A percentile compares a stretch with the other conserved stretches of the same genome.
These are phyloP conservation scores for Oeneis ivallda DNA, from an alignment of 2,888 invertebrate genomes.

Conservation along the genomic window DNA sequence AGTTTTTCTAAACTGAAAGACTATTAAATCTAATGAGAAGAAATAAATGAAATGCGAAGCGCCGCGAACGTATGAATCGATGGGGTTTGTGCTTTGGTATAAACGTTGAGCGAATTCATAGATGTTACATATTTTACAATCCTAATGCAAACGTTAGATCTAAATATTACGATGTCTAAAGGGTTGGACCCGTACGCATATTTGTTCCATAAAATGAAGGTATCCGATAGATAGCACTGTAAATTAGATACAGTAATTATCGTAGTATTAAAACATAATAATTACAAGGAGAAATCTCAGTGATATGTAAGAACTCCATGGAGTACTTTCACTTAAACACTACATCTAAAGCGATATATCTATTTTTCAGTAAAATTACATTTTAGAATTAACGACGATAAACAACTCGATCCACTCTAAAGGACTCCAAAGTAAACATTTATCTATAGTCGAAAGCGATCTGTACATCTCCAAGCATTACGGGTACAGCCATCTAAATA, in stretches of 20 bases:
- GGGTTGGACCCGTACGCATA: slow-evolving; percentile 81
- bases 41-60: slow-evolving; percentile 67
- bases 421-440: slow-evolving; percentile 37
- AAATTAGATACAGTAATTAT: slow-evolving; percentile 57
- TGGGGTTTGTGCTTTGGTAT: slow-evolving; percentile 82
- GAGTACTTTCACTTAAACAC: slow-evolving; percentile 75
- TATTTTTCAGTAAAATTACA: slow-evolving; percentile 69
- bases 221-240: slow-evolving; percentile 64
- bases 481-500: slow-evolving; percentile 32
- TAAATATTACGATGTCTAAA: slow-evolving; percentile 76
- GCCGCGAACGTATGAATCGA: slow-evolving; percentile 76
- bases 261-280: slow-evolving; percentile 62
- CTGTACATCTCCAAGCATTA: slow-evolving; percentile 43
- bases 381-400: slow-evolving; percentile 65
- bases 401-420: slow-evolving; percentile 46
- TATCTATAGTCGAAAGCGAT: slow-evolving; percentile 43
- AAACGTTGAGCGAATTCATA: slow-evolving; percentile 80
- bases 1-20: slow-evolving; percentile 78
- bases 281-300: slow-evolving; percentile 79
- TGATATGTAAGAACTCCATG: slow-evolving; percentile 80
- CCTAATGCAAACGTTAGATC: slow-evolving; percentile 77
- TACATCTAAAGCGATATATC: slow-evolving; percentile 77
- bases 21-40: slow-evolving; percentile 76
- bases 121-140: slow-evolving; percentile 73
- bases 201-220: slow-evolving; percentile 68